phyloP scores from a whole-genome alignment of 2,113 vertebrate genomes.

The Turnix velox region DNA sequence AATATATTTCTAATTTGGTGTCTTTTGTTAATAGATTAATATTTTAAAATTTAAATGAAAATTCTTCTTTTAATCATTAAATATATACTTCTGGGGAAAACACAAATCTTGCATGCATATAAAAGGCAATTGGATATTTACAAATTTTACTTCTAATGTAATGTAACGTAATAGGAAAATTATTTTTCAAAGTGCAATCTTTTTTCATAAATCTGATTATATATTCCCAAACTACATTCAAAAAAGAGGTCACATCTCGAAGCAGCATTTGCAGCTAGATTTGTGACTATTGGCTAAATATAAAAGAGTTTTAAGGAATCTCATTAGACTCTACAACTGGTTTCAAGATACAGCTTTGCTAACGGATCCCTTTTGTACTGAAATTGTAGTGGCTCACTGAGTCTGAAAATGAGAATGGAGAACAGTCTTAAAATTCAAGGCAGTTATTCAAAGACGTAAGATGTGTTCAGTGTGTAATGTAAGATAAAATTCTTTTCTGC shows the following conservation, averaged over 20 bases:
- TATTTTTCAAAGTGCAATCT: background rate
- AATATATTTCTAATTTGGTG: background rate
- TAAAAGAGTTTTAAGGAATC: slow-evolving; percentile 5
- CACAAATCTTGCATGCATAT: background rate
- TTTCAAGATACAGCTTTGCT: background rate
- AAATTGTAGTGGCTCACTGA: slow-evolving; percentile 13
- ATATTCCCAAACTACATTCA: background rate
- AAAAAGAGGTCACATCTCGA: background rate
- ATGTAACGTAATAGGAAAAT: background rate
- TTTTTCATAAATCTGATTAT: background rate
- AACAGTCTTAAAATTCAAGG: slow-evolving; percentile 10
- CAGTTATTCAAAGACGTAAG: background rate
- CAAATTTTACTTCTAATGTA: background rate
- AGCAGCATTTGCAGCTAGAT: background rate
- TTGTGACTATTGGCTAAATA: background rate
- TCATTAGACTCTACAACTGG: background rate
- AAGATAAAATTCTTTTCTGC: background rate
- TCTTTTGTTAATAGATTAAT: background rate
- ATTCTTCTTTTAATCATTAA: background rate
- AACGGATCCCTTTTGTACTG: slow-evolving; percentile 1
- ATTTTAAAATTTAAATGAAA: background rate
- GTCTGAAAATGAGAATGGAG: slow-evolving; percentile 17
- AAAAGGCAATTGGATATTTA: background rate
- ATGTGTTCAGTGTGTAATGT: background rate
- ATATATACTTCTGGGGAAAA: background rate